phyloP scores from a whole-genome alignment of 1,140 invertebrate species.

The Penaeus indicus region DNA sequence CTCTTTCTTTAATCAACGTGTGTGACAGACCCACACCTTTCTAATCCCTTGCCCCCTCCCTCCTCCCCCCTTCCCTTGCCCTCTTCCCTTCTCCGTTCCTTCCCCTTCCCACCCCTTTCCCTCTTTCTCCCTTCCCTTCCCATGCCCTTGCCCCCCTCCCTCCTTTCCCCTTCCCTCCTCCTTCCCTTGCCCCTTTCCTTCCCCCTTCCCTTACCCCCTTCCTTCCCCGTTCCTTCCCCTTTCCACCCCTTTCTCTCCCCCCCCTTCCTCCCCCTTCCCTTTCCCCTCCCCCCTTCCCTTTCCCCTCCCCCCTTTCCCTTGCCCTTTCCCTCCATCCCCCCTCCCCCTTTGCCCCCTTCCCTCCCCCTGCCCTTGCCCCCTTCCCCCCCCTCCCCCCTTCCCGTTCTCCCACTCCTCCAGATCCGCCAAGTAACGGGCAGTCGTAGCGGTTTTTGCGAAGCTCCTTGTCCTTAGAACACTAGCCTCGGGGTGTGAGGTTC shows the following conservation, averaged over 20 bases:
- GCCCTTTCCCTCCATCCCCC: neutral
- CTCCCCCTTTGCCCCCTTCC: neutral
- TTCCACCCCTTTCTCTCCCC: neutral
- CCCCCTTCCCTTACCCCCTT: neutral
- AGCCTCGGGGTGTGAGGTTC: no score
- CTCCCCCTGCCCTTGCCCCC: neutral
- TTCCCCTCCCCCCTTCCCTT: neutral
- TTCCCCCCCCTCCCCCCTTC: neutral
- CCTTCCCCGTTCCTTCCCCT: neutral
- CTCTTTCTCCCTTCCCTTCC: neutral
- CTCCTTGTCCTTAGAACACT: no score
- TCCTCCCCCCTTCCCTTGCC: neutral
- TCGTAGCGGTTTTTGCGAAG: no score
- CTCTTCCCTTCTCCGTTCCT: neutral
- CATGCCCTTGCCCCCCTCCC: neutral
- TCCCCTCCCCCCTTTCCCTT: neutral
- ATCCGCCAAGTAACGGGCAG: no score
- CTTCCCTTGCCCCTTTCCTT: neutral
- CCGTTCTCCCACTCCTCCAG: neutral
- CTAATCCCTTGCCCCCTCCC: neutral
- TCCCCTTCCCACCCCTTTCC: neutral
- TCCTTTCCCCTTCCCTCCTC: neutral
- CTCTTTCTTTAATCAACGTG: no score
- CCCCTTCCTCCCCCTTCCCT: neutral
- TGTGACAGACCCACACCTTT: no score